Evolutionary conservation across 1,140 invertebrate species (phyloP), one percentile per base, ranked within the genome.

Genomic region (Leptoteleia sp.): DNA sequence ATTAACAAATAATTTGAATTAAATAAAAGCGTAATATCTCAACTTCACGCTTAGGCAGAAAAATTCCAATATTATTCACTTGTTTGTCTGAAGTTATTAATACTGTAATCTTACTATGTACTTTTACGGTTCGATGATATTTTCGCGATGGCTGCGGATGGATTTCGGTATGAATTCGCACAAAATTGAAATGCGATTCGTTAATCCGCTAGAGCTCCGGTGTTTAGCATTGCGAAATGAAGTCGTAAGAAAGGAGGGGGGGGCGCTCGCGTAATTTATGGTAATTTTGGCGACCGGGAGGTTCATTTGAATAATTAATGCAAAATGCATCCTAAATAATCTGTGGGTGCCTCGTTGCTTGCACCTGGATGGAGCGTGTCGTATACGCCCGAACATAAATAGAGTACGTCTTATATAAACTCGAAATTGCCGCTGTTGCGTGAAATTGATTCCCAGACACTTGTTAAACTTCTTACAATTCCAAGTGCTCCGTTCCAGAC

Each of bases 301-400:
- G 57, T 82, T 86, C 82, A 87, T 88, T 89, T 87, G 83, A 87
- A 87, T 89, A 89, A 89, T 89, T 89, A 89, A 89, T 88, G 87
- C 86, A 89, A 89, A 88, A 87, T 82, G 82, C 83, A 83, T 84
- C 82, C 83, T 88, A 87, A 89, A 88, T 88, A 88, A 88, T 84
- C 81, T 72, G 83, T 68, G 78, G 81, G 59, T 68, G 79, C 82
- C 78, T 83, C 80, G 82, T 85, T 85, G 64, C 73, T 50, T 70
- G 83, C 85, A 86, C 83, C 83, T 86, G 85, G 81, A 83, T 59
- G 68, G 40, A 72, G 62, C 48, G 52, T 73, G 65, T 59, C 77
- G 61, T 75, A 65, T 80, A 79, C 65, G 59, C 43, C 33, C 65
- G 70, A 65, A 67, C 75, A 78, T 78, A 78, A 78, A 78, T 78